Percentiles rank a stretch among this genome's conserved stretches.
Conservation (phyloP, 2,113 vertebrate genomes). For the Myiagra hebetior region DNA sequence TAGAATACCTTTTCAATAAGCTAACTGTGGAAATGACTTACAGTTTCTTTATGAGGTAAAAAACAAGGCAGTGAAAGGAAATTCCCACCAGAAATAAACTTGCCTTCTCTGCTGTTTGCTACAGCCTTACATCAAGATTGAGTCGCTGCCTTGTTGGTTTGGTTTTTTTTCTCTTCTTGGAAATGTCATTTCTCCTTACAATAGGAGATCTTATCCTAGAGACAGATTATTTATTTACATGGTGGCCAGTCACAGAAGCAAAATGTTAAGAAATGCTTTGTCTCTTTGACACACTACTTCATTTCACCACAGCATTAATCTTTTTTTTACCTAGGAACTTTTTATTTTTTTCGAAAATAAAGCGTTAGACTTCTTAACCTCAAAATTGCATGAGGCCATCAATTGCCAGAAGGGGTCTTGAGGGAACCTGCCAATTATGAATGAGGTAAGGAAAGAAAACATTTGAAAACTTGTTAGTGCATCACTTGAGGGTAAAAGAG, state of each 20-base stretch:
- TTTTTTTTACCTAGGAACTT: neutral
- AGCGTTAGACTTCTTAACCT: neutral
- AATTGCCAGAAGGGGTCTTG: neutral
- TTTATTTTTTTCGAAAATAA: neutral
- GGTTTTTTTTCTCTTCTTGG: neutral
- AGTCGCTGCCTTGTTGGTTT: neutral
- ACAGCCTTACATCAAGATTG: neutral
- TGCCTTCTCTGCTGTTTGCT: neutral
- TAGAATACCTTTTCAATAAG: neutral
- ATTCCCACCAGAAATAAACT: neutral
- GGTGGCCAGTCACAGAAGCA: neutral
- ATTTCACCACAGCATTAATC: neutral
- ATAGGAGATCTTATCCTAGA: neutral
- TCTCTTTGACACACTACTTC: neutral
- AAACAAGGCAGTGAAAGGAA: neutral
- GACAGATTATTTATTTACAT: neutral
- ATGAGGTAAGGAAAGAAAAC: slow-evolving; percentile 38
- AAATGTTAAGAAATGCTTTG: neutral
- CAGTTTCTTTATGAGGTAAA: neutral
- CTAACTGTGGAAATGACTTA: neutral
- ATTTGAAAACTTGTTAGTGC: slow-evolving; percentile 41
- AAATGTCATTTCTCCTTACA: neutral
- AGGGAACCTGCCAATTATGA: slow-evolving; percentile 33
- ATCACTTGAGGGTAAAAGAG: slow-evolving; percentile 28
- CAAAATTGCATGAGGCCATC: neutral